Evolutionary conservation across 2,888 invertebrate species (phyloP), one percentile per base, ranked within the genome.

Genomic region (Caenorhabditis sp.): DNA sequence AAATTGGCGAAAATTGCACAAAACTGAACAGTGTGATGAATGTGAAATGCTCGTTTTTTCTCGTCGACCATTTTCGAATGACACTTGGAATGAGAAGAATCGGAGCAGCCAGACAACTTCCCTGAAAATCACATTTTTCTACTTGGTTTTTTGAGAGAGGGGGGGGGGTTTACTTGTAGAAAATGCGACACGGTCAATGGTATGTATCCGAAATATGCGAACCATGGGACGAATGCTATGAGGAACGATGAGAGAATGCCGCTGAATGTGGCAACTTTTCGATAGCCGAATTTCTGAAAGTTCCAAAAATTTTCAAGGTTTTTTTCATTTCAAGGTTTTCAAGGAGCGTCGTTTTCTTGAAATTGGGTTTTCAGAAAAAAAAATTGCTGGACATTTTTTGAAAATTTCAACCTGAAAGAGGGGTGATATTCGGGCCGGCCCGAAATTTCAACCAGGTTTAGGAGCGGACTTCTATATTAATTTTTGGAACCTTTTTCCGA

Each of bases 51-150:
- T 72, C 72, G 23, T 68, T 67, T 53, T 72, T 72, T 43, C 72
- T 51, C 19, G 72, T 72, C 53, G 72, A 72, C 72, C 72, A 72
- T 65, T 72, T 72, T 53, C 68, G 67, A 62, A 72, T 72, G 36
- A 72, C 72, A 65, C 61, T 72, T 62, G 72, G 68, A 61, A 72
- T 61, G 12, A 72, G 62, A 8, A 72, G 61, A 60, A 68, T 43
- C 21, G 59, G 36, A 37, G 72, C 64, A n/a, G 71, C 50, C 31
- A 63, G 26, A 2, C 21, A 23, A 14, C 36, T 24, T 31, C 58
- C 58, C 58, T 58, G 10, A 6, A 58, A 36, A 5, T 36, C n/a
- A n/a, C n/a, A n/a, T n/a, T n/a, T n/a, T n/a, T n/a, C n/a, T n/a
- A n/a, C n/a, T n/a, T n/a, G n/a, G n/a, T n/a, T n/a, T n/a, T n/a